phyloP scores from a whole-genome alignment of 2,113 vertebrate genomes.

The Pygoscelis antarcticus region DNA sequence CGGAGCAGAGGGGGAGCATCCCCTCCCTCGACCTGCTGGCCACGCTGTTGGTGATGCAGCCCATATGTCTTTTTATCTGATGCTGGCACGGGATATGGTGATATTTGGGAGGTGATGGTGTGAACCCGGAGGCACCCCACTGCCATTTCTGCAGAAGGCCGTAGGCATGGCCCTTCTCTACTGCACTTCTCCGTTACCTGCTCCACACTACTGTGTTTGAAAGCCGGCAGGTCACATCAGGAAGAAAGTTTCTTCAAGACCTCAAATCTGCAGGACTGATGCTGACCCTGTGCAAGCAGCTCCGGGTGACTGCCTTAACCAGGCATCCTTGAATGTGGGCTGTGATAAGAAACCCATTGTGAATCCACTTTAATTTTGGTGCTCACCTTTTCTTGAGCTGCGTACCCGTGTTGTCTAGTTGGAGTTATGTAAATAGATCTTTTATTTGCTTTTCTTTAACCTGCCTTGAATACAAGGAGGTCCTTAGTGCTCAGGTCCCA shows the following conservation, averaged over 20 bases:
- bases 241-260: neutral
- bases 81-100: neutral
- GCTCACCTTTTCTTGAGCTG: neutral
- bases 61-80: neutral
- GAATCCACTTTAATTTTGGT: neutral
- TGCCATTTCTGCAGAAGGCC: neutral
- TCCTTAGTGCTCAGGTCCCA: neutral
- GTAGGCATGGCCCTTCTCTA: neutral
- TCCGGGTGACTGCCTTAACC: neutral
- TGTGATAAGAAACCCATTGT: neutral
- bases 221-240: rapidly evolving
- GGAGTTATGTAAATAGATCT: neutral
- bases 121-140: neutral
- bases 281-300: neutral
- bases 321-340: neutral
- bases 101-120: neutral
- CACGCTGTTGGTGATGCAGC: neutral
- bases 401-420: neutral
- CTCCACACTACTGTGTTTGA: neutral
- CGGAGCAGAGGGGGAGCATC: neutral
- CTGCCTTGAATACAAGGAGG: neutral
- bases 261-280: neutral
- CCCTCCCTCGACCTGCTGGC: neutral
- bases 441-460: neutral
- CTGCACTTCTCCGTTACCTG: neutral